phyloP scores from a whole-genome alignment of 2,888 invertebrate genomes.

The Lagria hirta region DNA sequence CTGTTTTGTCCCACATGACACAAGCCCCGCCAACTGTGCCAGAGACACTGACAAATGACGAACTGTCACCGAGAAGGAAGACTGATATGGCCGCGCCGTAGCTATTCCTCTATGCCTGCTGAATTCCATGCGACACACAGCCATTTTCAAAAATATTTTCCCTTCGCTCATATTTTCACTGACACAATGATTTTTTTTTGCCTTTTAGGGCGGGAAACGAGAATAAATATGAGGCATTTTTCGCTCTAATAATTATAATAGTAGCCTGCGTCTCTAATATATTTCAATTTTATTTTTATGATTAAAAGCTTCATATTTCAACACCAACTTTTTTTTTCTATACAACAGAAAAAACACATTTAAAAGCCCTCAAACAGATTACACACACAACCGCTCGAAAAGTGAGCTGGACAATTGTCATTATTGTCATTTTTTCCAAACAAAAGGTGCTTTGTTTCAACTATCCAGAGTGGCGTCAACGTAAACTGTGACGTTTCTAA shows the following conservation, averaged over 20 bases:
- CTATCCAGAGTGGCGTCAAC: too few species aligned
- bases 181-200: slow-evolving; percentile 41
- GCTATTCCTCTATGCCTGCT: slow-evolving; percentile 52
- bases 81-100: slow-evolving; percentile 56
- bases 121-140: slow-evolving; percentile 50
- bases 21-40: slow-evolving; percentile 56
- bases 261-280: slow-evolving; percentile 49
- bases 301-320: slow-evolving; percentile 43
- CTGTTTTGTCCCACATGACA: slow-evolving; percentile 57
- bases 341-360: too few species aligned
- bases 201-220: slow-evolving; percentile 39
- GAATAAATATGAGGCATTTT: slow-evolving; percentile 51
- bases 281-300: slow-evolving; percentile 50
- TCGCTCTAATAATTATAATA: slow-evolving; percentile 52
- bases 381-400: too few species aligned
- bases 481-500: too few species aligned
- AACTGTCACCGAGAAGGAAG: slow-evolving; percentile 59
- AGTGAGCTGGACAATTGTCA: too few species aligned
- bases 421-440: too few species aligned
- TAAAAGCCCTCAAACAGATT: too few species aligned
- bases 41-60: slow-evolving; percentile 58
- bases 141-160: slow-evolving; percentile 53
- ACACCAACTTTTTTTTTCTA: slow-evolving; percentile 34
- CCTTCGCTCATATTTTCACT: slow-evolving; percentile 48
- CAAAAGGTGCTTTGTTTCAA: too few species aligned